A percentile compares a stretch with the other conserved stretches of the same genome.
Conservation (phyloP, 1,140 invertebrate species). For the Pseudomyrmex cubaensis region DNA sequence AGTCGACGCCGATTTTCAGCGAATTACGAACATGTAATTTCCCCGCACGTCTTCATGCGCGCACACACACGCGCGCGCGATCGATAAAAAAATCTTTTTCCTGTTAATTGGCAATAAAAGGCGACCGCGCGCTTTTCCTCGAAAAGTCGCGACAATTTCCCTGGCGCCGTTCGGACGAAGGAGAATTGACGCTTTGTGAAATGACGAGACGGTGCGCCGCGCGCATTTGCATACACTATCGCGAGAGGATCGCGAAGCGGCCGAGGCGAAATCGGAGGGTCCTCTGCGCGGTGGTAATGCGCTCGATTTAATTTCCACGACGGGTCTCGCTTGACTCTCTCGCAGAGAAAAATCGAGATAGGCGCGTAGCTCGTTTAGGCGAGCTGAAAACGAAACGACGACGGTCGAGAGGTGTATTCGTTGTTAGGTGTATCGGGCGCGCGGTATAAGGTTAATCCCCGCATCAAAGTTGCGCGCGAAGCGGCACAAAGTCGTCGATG, state of each 20-base stretch:
- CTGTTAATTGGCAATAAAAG: constrained; percentile 4
- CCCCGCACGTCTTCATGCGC: neutral
- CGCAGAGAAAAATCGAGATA: neutral
- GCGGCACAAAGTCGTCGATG: constrained; percentile 17
- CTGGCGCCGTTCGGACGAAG: neutral
- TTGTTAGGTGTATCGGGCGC: too few species aligned
- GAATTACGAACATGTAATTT: neutral
- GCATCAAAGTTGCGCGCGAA: constrained; percentile 36
- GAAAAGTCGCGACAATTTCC: neutral
- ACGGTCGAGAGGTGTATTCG: neutral
- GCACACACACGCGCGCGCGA: neutral
- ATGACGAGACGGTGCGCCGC: constrained; percentile 13
- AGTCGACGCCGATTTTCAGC: neutral
- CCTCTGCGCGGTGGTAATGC: constrained; percentile 34
- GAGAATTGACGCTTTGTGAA: constrained; percentile 24
- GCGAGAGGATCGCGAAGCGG: constrained; percentile 25
- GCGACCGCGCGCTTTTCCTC: neutral
- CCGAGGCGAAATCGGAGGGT: neutral
- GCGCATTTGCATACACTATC: constrained; percentile 38
- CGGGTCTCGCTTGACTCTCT: too few species aligned
- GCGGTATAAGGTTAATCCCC: too few species aligned
- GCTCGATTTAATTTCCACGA: constrained; percentile 53
- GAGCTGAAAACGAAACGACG: neutral
- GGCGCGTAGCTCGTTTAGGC: neutral
- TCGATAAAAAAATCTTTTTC: neutral